Evolutionary conservation across 2,888 invertebrate species (phyloP).

Genomic region (Luffia ferchaultella): DNA sequence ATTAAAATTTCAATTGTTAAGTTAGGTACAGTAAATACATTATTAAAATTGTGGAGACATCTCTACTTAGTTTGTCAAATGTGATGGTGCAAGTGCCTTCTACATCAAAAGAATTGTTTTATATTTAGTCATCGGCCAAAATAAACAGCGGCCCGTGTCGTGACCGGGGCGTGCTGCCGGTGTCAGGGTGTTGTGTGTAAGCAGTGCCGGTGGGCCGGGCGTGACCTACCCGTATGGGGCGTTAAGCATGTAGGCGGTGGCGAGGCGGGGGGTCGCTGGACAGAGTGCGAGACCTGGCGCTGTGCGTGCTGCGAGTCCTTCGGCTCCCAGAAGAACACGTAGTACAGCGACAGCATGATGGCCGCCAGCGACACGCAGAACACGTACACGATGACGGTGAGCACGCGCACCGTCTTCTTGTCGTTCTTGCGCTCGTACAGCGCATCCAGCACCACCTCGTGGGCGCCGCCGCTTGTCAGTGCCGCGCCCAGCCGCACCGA

Average conservation of each 20-base stretch:
- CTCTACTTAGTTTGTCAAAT: no score
- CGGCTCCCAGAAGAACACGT: constrained; percentile 94
- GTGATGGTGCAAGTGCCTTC: neutral
- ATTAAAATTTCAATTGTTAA: no score
- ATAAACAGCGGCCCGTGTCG: neutral
- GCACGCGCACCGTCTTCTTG: constrained; percentile 87
- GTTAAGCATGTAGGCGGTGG: constrained; percentile 64
- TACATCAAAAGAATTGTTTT: neutral
- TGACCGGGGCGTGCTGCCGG: neutral
- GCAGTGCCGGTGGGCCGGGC: constrained; percentile 12
- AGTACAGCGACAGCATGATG: constrained; percentile 92
- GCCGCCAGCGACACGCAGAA: constrained; percentile 94
- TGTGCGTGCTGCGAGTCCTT: constrained; percentile 62
- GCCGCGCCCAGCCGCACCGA: constrained; percentile 45
- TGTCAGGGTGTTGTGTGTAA: constrained; percentile 1
- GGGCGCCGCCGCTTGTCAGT: constrained; percentile 29
- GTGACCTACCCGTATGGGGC: constrained; percentile 63
- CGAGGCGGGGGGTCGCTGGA: constrained; percentile 59
- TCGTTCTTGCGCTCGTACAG: constrained; percentile 84
- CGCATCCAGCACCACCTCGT: constrained; percentile 75
- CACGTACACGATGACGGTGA: constrained; percentile 93
- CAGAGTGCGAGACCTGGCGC: constrained; percentile 59
- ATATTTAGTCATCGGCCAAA: neutral
- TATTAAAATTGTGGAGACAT: no score
- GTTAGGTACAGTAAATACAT: no score